Percentiles rank a stretch among this genome's conserved stretches.
Evolutionary conservation across 2,113 vertebrate genomes (phyloP).

Genomic region (Lycocorax pyrrhopterus): DNA sequence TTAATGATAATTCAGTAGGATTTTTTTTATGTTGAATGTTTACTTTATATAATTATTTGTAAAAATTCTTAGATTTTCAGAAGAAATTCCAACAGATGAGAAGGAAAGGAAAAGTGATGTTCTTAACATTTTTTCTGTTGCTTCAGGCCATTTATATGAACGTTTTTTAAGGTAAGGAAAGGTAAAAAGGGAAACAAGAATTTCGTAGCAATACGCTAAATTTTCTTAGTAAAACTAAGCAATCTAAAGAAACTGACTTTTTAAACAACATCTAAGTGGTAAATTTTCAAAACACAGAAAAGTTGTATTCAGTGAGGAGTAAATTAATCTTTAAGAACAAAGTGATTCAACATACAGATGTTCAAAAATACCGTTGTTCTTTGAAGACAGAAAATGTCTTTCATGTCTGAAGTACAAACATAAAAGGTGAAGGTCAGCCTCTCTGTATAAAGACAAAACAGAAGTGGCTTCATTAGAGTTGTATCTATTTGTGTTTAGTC

Average conservation of each 20-base stretch:
- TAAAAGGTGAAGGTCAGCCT: background rate
- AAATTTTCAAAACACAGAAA: background rate
- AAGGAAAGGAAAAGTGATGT: constrained; percentile 78
- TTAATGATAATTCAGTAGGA: background rate
- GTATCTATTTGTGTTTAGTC: background rate
- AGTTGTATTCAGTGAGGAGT: background rate
- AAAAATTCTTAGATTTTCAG: constrained; percentile 78
- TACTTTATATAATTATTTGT: background rate
- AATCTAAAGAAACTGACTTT: background rate
- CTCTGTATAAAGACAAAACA: background rate
- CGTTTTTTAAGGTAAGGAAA: constrained; percentile 89
- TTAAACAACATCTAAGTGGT: background rate
- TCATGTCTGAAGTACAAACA: background rate
- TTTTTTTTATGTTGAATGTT: background rate
- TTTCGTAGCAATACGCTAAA: background rate
- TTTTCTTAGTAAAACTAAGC: background rate
- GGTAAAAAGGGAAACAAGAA: background rate
- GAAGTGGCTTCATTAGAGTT: background rate
- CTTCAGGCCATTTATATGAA: constrained; percentile 96
- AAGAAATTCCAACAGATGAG: constrained; percentile 70
- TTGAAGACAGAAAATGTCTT: background rate
- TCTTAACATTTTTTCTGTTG: constrained; percentile 95
- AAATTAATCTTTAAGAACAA: background rate
- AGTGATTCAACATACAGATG: background rate
- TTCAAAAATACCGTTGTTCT: background rate